Conservation (phyloP, 1,140 invertebrate species). For the Portunus trituberculatus region DNA sequence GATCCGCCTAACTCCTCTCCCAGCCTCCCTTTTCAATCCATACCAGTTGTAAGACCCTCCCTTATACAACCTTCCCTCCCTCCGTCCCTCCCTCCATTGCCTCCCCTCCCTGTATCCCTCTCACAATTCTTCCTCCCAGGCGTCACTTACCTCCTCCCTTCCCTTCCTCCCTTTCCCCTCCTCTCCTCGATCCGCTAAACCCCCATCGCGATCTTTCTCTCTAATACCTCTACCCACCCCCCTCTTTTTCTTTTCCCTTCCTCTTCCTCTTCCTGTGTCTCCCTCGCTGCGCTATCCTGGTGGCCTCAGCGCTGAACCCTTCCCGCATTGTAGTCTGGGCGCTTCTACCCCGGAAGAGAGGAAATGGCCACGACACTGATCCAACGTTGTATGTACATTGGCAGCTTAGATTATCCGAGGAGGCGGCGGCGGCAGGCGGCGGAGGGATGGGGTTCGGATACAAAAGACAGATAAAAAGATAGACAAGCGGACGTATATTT, state of each 20-base stretch:
- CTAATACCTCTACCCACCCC: not conserved
- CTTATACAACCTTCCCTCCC: not conserved
- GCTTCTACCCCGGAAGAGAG: not conserved
- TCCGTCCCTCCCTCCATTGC: not conserved
- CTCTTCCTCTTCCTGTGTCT: not conserved
- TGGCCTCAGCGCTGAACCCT: not conserved
- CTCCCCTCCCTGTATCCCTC: not conserved
- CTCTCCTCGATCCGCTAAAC: not conserved
- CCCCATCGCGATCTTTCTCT: not conserved
- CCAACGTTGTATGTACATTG: not conserved
- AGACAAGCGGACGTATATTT: too few species aligned
- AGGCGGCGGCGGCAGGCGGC: not conserved
- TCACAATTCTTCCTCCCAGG: conserved; percentile 10
- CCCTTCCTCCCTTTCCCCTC: not conserved
- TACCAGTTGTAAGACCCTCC: not conserved
- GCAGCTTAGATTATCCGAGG: not conserved
- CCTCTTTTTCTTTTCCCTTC: not conserved
- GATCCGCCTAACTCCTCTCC: not conserved
- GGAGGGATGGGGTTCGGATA: too few species aligned
- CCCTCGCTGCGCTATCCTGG: not conserved
- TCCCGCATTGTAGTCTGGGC: not conserved
- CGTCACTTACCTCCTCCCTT: not conserved
- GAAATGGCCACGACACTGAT: not conserved
- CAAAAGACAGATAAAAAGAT: too few species aligned
- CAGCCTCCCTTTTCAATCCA: not conserved